These are phyloP conservation scores for Ambastaia sidthimunki DNA, from an alignment of 2,797 vertebrate genomes.

Conservation along the genomic window DNA sequence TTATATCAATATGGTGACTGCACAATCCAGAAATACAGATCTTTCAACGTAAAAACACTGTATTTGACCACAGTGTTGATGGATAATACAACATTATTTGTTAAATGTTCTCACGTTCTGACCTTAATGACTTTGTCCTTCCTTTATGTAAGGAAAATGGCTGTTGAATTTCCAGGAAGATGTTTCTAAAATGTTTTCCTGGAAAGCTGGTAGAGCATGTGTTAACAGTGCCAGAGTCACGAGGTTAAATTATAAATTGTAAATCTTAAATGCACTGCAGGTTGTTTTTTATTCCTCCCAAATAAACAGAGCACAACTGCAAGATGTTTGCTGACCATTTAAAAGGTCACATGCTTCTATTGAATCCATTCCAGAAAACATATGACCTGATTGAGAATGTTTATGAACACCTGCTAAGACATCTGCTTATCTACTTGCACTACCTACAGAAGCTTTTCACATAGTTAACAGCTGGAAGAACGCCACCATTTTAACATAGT, in stretches of 20 bases:
- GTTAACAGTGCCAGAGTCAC: not conserved
- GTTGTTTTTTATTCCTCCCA: not conserved
- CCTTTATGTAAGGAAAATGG: not conserved
- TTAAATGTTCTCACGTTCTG: not conserved
- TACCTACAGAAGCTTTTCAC: not conserved
- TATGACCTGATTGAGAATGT: not conserved
- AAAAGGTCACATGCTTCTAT: not conserved
- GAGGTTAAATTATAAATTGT: not conserved
- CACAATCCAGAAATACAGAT: not conserved
- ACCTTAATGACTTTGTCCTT: not conserved
- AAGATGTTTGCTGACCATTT: not conserved
- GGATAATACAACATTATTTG: too few relatives aligned
- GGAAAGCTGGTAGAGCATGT: slow-evolving; percentile 1
- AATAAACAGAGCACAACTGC: not conserved
- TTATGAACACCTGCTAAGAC: slow-evolving; percentile 14
- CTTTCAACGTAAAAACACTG: not conserved
- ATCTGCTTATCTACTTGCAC: not conserved
- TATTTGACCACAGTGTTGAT: too few relatives aligned
- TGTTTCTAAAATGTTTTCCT: not conserved
- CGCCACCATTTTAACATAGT: not conserved
- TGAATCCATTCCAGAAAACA: not conserved
- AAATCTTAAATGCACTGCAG: not conserved
- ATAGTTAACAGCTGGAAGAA: slow-evolving; percentile 12
- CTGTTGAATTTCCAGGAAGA: not conserved
- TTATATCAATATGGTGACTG: not conserved